Percentiles rank a stretch among this genome's conserved stretches.
phyloP scores from a whole-genome alignment of 2,888 invertebrate species.

The Fragum fragum region DNA sequence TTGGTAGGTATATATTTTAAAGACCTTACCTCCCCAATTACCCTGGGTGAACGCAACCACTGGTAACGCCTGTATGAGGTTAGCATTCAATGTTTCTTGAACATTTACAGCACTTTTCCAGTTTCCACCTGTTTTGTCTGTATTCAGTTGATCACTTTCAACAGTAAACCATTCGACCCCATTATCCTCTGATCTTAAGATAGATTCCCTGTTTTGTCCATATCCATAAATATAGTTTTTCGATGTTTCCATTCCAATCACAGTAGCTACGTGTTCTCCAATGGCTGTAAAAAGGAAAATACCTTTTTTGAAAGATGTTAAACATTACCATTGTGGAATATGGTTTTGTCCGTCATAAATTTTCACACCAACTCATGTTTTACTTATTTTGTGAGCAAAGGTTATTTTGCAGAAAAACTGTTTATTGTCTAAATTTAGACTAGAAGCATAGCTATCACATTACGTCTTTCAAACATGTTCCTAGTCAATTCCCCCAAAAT shows the following conservation, averaged over 20 bases:
- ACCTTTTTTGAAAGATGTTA: too few species aligned
- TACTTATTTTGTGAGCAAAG: too few species aligned
- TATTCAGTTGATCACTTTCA: conserved; percentile 28
- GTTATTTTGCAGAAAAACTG: too few species aligned
- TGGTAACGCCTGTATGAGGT: conserved; percentile 51
- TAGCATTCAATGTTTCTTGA: conserved; percentile 47
- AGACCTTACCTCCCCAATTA: conserved; percentile 68
- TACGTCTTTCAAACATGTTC: too few species aligned
- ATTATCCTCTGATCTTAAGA: conserved; percentile 73
- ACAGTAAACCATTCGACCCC: conserved; percentile 73
- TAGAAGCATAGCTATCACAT: too few species aligned
- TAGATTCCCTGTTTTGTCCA: conserved; percentile 68
- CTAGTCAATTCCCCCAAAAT: too few species aligned
- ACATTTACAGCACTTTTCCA: conserved; percentile 59
- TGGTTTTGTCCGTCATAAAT: too few species aligned
- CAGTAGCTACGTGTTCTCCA: conserved; percentile 66
- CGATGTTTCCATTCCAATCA: conserved; percentile 70
- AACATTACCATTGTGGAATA: too few species aligned
- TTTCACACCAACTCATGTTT: too few species aligned
- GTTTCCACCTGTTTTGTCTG: conserved; percentile 30
- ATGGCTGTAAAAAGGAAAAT: conserved; percentile 32
- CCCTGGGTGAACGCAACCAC: conserved; percentile 41
- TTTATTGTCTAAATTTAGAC: too few species aligned
- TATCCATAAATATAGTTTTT: conserved; percentile 73
- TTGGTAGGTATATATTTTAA: too few species aligned